These are phyloP conservation scores for Boloria euphrosyne DNA, from an alignment of 2,888 invertebrate species.

Conservation along the genomic window DNA sequence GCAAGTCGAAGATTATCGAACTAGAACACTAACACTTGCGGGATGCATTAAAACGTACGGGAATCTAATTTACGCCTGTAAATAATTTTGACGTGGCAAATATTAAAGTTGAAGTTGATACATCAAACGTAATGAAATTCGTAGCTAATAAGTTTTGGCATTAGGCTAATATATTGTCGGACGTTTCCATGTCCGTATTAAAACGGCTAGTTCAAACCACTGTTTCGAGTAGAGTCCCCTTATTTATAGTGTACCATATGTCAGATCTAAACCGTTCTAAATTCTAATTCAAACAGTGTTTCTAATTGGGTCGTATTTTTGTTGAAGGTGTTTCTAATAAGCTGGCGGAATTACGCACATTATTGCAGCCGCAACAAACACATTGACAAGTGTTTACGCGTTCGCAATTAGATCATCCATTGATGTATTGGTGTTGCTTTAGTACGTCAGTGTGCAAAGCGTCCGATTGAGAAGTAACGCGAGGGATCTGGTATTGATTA, in stretches of 20 bases:
- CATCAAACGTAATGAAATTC: conserved; percentile 76
- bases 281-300: conserved; percentile 74
- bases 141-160: conserved; percentile 70
- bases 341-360: conserved; percentile 71
- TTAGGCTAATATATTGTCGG: conserved; percentile 61
- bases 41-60: conserved; percentile 80
- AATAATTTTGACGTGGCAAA: conserved; percentile 65
- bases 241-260: conserved; percentile 80
- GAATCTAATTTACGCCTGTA: conserved; percentile 77
- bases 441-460: conserved; percentile 53
- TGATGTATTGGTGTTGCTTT: conserved; percentile 67
- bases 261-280: conserved; percentile 76
- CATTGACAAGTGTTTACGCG: conserved; percentile 73
- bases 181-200: conserved; percentile 54
- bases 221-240: conserved; percentile 55
- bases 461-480: conserved; percentile 71
- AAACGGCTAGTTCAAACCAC: conserved; percentile 60
- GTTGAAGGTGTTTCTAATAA: conserved; percentile 77
- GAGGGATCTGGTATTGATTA: conserved; percentile 78
- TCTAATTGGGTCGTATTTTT: conserved; percentile 81
- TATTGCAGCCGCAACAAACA: conserved; percentile 73
- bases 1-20: conserved; percentile 76
- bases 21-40: conserved; percentile 77
- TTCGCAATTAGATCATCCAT: conserved; percentile 77
- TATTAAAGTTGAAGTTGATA: conserved; percentile 75